A percentile compares a stretch with the other conserved stretches of the same genome.
These are phyloP conservation scores for Diaprepes abbreviatus DNA, from an alignment of 2,888 invertebrate species.

Conservation along the genomic window DNA sequence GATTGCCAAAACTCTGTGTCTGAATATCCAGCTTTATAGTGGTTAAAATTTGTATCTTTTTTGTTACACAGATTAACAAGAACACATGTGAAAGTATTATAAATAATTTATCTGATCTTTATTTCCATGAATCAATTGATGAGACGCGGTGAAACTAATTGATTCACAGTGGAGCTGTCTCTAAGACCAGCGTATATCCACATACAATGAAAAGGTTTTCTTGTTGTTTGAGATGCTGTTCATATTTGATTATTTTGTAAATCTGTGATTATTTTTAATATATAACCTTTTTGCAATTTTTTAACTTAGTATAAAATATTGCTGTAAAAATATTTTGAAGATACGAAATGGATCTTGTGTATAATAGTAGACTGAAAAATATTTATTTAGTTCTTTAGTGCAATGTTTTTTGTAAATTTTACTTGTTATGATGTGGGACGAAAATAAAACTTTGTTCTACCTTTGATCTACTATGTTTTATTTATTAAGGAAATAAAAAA, in stretches of 20 bases:
- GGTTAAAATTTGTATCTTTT: not conserved
- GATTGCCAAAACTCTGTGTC: conserved; percentile 34
- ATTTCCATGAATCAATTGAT: no score
- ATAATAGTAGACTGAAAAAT: conserved; percentile 41
- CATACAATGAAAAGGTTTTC: no score
- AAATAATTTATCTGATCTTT: no score
- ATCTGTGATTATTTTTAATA: no score
- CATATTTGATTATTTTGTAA: no score
- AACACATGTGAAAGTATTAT: no score
- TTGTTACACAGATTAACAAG: not conserved
- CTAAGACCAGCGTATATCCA: no score
- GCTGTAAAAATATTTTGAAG: not conserved
- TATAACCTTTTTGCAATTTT: not conserved
- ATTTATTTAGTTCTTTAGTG: conserved; percentile 38
- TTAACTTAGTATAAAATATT: not conserved
- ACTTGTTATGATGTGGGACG: conserved; percentile 27
- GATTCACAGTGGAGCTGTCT: no score
- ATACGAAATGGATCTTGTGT: conserved; percentile 8
- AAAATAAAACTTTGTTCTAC: conserved; percentile 42
- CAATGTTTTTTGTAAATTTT: conserved; percentile 41
- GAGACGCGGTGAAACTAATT: no score
- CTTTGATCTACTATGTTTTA: conserved; percentile 10
- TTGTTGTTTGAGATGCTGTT: no score
- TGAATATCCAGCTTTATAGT: conserved; percentile 36
- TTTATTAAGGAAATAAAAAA: not conserved